A percentile compares a stretch with the other conserved stretches of the same genome.
Evolutionary conservation across 2,888 invertebrate species (phyloP).

Genomic region (Campoplex capitator): DNA sequence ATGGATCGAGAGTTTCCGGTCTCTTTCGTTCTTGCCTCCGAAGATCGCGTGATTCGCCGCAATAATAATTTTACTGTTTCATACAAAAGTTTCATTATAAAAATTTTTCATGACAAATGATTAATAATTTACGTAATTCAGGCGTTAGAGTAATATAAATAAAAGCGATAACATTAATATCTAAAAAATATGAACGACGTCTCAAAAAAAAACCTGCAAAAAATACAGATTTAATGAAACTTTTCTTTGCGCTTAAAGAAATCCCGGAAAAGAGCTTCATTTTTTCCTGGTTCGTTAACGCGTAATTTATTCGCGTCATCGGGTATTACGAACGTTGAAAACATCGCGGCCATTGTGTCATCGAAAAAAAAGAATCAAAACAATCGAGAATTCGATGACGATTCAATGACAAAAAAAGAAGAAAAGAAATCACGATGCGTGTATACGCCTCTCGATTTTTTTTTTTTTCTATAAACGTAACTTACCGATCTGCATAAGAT

Average conservation of each 20-base stretch:
- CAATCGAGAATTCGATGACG: conserved; percentile 14
- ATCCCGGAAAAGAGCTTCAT: background rate
- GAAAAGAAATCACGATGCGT: background rate
- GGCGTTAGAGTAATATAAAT: background rate
- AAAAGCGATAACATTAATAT: background rate
- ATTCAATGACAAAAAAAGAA: conserved; percentile 9
- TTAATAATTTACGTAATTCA: conserved; percentile 1
- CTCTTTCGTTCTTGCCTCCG: conserved; percentile 6
- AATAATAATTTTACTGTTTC: conserved; percentile 33
- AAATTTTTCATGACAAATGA: background rate
- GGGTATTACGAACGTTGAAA: conserved; percentile 1
- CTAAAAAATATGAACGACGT: background rate
- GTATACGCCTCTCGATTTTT: background rate
- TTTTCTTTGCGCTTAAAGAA: background rate
- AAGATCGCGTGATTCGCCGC: conserved; percentile 52
- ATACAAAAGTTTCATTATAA: background rate
- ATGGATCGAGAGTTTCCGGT: conserved; percentile 54
- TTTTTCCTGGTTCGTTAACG: background rate
- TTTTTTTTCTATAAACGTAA: background rate
- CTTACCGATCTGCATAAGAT: conserved; percentile 4
- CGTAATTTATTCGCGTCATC: background rate
- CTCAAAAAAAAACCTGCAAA: background rate
- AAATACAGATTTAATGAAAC: background rate
- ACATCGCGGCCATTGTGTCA: conserved; percentile 31
- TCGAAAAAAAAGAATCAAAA: conserved; percentile 7